Evolutionary conservation across 1,140 invertebrate genomes (phyloP).

Genomic region (Drosophila repletoides): DNA sequence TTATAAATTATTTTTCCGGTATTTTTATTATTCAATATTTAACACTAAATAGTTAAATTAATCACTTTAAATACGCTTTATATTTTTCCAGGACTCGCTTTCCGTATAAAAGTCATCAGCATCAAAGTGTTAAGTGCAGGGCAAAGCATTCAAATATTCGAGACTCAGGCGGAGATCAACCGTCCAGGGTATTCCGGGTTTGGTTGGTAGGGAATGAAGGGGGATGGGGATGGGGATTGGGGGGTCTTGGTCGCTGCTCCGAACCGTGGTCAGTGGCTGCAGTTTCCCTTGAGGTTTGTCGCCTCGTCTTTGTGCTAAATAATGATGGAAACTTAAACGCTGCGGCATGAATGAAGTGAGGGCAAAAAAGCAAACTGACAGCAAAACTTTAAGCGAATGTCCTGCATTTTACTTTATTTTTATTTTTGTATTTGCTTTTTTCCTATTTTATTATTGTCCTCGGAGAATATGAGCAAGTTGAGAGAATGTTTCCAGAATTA

Average conservation of each 20-base stretch:
- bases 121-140: slow-evolving; percentile 28
- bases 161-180: slow-evolving; percentile 6
- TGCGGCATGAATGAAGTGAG: slow-evolving; percentile 38
- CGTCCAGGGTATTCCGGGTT: slow-evolving; percentile 6
- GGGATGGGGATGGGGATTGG: too few species aligned
- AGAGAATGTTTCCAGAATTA: slow-evolving; percentile 65
- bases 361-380: slow-evolving; percentile 53
- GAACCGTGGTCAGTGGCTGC: slow-evolving; percentile 23
- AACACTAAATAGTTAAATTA: too few species aligned
- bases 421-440: slow-evolving; percentile 20
- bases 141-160: slow-evolving; percentile 21
- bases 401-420: slow-evolving; percentile 66
- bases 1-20: too few species aligned
- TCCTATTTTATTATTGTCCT: slow-evolving; percentile 59
- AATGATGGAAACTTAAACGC: slow-evolving; percentile 75
- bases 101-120: slow-evolving; percentile 8
- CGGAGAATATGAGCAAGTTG: slow-evolving; percentile 75
- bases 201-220: too few species aligned
- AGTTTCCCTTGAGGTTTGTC: slow-evolving; percentile 54
- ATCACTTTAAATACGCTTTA: too few species aligned
- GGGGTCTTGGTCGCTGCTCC: not conserved
- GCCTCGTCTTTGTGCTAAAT: slow-evolving; percentile 74
- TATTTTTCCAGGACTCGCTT: too few species aligned
- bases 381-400: slow-evolving; percentile 70
- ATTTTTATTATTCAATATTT: too few species aligned